phyloP scores from a whole-genome alignment of 2,113 vertebrate species.

The Trichomycterus rosablanca region DNA sequence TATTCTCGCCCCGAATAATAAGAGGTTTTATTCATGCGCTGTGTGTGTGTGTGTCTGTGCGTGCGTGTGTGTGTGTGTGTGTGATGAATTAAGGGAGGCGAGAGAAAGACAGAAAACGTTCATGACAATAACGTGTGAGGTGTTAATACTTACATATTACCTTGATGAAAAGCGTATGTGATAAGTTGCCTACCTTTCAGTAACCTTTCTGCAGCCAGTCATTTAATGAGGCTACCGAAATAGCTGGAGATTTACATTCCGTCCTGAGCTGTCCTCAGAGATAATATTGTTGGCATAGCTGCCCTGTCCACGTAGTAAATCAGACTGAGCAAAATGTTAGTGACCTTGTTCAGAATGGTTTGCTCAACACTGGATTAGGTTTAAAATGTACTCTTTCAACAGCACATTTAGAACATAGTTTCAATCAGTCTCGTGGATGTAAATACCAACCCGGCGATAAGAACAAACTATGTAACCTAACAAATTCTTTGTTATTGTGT shows the following conservation, averaged over 20 bases:
- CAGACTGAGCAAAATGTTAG: constrained; percentile 18
- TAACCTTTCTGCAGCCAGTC: constrained; percentile 32
- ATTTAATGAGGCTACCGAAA: constrained; percentile 41
- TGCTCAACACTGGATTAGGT: no score
- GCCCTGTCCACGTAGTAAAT: constrained; percentile 49
- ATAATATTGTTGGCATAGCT: constrained; percentile 39
- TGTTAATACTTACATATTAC: constrained; percentile 27
- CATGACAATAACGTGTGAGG: constrained; percentile 18
- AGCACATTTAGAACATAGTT: constrained; percentile 26
- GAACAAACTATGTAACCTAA: no score
- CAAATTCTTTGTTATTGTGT: no score
- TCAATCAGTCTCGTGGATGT: no score
- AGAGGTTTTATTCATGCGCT: not conserved
- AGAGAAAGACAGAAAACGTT: constrained; percentile 2
- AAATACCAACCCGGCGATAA: no score
- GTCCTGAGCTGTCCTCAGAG: constrained; percentile 24
- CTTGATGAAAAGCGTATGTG: constrained; percentile 18
- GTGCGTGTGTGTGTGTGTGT: no score
- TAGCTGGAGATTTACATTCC: constrained; percentile 44
- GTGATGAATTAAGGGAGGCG: not conserved
- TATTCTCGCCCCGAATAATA: not conserved
- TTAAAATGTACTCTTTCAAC: constrained; percentile 35
- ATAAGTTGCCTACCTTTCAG: constrained; percentile 33
- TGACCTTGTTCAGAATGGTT: no score
- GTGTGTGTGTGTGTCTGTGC: not conserved